Evolutionary conservation across 2,888 invertebrate genomes (phyloP).

Genomic region (Achlya flavicornis): DNA sequence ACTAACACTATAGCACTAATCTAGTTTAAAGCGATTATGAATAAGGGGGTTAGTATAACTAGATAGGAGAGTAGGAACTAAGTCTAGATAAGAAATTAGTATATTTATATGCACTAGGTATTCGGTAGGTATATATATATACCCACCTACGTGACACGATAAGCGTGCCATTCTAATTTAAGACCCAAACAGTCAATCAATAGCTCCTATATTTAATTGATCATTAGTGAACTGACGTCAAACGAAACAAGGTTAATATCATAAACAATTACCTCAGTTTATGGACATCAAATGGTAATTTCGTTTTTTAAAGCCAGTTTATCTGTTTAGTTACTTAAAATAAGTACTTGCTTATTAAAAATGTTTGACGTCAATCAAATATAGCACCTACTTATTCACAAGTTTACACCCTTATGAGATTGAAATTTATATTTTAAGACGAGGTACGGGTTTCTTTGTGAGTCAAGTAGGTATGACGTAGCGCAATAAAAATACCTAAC

Average conservation of each 20-base stretch:
- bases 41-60: too few species aligned
- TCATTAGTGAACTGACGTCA: slow-evolving; percentile 33
- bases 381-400: background rate
- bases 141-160: background rate
- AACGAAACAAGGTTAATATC: slow-evolving; percentile 23
- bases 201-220: slow-evolving; percentile 1
- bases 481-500: too few species aligned
- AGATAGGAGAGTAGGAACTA: too few species aligned
- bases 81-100: too few species aligned
- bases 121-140: too few species aligned
- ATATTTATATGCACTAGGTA: too few species aligned
- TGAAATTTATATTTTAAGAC: too few species aligned
- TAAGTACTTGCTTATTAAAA: background rate
- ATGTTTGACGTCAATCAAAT: background rate
- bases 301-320: slow-evolving; percentile 11
- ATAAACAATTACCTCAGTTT: slow-evolving; percentile 22
- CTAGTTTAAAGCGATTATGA: too few species aligned
- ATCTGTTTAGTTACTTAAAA: background rate
- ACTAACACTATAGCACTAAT: too few species aligned
- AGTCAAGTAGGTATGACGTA: too few species aligned
- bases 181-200: background rate
- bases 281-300: slow-evolving; percentile 22
- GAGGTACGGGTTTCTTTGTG: too few species aligned
- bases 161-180: background rate
- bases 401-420: background rate